Evolutionary conservation across 2,888 invertebrate species (phyloP), one percentile per base, ranked within the genome.

Genomic region (Halictus ligatus): DNA sequence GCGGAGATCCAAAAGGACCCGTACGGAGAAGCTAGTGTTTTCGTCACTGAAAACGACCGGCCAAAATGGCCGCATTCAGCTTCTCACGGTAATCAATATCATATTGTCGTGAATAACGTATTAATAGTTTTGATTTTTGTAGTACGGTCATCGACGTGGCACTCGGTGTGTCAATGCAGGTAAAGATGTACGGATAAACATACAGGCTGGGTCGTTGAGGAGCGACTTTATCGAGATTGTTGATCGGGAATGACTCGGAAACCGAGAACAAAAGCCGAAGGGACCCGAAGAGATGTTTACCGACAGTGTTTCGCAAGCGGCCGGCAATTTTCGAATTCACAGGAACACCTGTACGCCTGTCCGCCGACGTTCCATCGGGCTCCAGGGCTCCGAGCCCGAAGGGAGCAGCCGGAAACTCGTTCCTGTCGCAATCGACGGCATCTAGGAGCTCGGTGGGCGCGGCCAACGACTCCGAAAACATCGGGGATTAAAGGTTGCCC

Each of bases 381-480:
- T 18, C 64, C 64, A 25, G n/a, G 25, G n/a, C 40, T 75, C 75
- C 43, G 71, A 60, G 58, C 29, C 81, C 54, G 60, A 10, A 35
- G 12, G n/a, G 29, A n/a, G 58, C 29, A 58, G 35, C 79, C 79
- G 87, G 88, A 87, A 85, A 72, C 85, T 60, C 71, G 15, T 76
- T 77, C 29, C 79, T 58, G 81, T 46, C 54, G 69, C 80, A 78
- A 84, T 87, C 80, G 58, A 40, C 72, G 75, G 69, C 69, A 74
- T 83, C 78, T 43, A 81, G 80, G 69, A 87, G 81, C 64, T 40
- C 29, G 5, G 78, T 89, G 85, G 88, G 90, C 84, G 90, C 91
- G 91, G 84, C 86, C 77, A 64, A 69, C 87, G 84, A 90, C 85
- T 89, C 76, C 69, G 80, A 80, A 80, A 88, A 73, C 88, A 69